Percentiles rank a stretch among this genome's conserved stretches.
Evolutionary conservation across 2,113 vertebrate genomes (phyloP).

Genomic region (Potamarius usumacintae): DNA sequence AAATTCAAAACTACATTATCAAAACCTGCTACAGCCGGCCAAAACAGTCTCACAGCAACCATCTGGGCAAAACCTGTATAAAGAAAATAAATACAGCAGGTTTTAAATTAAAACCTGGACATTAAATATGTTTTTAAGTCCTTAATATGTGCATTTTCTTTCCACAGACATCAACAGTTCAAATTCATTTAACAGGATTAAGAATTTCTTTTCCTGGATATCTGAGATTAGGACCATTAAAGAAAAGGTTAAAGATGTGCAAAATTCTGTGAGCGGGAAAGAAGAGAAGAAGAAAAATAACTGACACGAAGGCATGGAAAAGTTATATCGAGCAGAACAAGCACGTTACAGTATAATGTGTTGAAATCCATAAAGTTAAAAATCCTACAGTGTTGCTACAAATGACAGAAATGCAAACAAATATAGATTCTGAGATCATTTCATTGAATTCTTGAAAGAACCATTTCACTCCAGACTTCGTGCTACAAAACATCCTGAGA

Average conservation of each 20-base stretch:
- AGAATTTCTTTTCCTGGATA: not conserved
- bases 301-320: not conserved
- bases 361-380: not conserved
- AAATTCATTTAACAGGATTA: not conserved
- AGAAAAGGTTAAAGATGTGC: not conserved
- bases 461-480: not conserved
- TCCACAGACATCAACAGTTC: not conserved
- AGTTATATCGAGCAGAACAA: not conserved
- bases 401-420: not conserved
- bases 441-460: not conserved
- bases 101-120: not conserved
- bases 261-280: not conserved
- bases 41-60: not conserved
- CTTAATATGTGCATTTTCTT: not conserved
- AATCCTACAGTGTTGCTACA: not conserved
- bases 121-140: not conserved
- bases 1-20: not conserved
- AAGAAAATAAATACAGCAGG: not conserved
- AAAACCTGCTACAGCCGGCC: not conserved
- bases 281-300: no score
- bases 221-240: not conserved
- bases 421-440: not conserved
- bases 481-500: not conserved
- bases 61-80: not conserved
- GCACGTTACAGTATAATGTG: not conserved